Percentiles rank a stretch among this genome's conserved stretches.
phyloP scores from a whole-genome alignment of 23 tunicate species.

The Phallusia fumigata region DNA sequence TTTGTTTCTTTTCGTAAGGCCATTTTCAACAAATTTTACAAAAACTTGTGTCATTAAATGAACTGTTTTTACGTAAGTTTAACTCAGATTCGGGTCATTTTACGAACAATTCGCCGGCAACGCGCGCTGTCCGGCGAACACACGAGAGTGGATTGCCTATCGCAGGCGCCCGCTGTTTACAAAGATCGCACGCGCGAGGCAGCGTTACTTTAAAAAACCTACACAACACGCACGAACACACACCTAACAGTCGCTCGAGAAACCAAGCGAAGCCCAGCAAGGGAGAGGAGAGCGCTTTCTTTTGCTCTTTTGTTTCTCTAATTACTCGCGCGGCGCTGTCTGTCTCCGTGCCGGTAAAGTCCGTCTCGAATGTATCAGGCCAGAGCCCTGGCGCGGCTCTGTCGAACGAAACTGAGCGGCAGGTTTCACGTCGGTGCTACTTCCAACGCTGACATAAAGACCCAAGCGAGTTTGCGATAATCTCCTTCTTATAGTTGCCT shows the following conservation, averaged over 20 bases:
- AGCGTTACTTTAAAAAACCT: not conserved
- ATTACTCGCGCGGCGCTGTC: slow-evolving; percentile 8
- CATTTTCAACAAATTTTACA: no score
- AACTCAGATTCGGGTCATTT: no score
- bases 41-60: no score
- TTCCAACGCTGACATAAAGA: not conserved
- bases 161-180: slow-evolving; percentile 11
- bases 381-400: not conserved
- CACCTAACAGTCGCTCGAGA: slow-evolving; percentile 1
- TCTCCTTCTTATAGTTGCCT: not conserved
- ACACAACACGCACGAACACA: slow-evolving; percentile 1
- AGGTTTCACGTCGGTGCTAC: not conserved
- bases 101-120: no score
- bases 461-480: not conserved
- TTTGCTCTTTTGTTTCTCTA: not conserved
- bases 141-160: not conserved
- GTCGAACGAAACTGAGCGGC: not conserved
- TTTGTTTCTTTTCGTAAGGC: no score
- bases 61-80: no score
- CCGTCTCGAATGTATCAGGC: slow-evolving; percentile 3
- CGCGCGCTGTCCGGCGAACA: no score
- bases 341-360: slow-evolving; percentile 10
- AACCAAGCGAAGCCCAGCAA: not conserved
- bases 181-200: slow-evolving; percentile 14
- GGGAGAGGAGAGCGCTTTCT: not conserved